Evolutionary conservation across 2,113 vertebrate species (phyloP).

Genomic region (Planiliza haematocheilus): DNA sequence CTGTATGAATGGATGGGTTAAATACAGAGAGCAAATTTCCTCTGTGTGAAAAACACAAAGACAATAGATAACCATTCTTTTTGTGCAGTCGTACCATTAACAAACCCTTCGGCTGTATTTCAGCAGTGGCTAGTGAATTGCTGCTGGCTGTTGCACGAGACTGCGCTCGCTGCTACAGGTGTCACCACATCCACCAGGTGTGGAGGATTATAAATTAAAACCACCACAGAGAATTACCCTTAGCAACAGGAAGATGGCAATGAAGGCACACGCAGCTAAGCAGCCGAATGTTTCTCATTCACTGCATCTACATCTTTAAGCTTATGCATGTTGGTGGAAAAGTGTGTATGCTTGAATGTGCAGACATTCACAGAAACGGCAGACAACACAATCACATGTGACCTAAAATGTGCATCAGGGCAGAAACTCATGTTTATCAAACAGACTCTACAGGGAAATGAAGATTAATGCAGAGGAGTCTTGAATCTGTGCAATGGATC

Average conservation of each 20-base stretch:
- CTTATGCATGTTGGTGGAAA: not conserved
- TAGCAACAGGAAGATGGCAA: not conserved
- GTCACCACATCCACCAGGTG: not conserved
- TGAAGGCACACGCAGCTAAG: not conserved
- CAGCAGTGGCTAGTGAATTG: no score
- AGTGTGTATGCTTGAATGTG: not conserved
- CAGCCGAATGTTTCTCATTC: not conserved
- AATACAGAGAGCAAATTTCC: no score
- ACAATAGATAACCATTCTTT: no score
- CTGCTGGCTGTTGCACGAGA: not conserved
- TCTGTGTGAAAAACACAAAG: no score
- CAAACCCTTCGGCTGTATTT: no score
- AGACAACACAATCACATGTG: not conserved
- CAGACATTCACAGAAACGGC: not conserved
- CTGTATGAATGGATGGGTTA: no score
- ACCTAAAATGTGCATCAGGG: not conserved
- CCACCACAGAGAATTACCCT: not conserved
- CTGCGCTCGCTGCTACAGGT: not conserved
- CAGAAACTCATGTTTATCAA: not conserved
- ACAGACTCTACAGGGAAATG: not conserved
- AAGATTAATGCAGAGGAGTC: not conserved
- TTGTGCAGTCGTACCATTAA: no score
- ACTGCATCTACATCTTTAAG: not conserved
- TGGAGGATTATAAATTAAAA: not conserved
- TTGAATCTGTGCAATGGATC: no score